phyloP scores from a whole-genome alignment of 2,113 vertebrate species.

The Scomber colias region DNA sequence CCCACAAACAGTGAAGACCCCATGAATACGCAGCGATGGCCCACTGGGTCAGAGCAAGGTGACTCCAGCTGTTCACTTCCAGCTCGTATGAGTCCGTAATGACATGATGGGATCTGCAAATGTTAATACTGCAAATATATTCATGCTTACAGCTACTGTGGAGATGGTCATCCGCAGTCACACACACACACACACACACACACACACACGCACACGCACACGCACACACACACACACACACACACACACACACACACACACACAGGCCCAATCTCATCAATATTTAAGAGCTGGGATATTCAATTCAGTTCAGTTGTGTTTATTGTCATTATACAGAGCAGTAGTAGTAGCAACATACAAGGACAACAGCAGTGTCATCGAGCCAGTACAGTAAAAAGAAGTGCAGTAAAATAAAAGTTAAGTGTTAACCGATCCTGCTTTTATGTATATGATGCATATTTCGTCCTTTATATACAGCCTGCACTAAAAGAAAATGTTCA shows the following conservation, averaged over 20 bases:
- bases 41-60: conserved; percentile 14
- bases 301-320: too few relatives aligned
- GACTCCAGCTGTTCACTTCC: conserved; percentile 9
- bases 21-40: not conserved
- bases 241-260: not conserved
- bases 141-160: conserved; percentile 16
- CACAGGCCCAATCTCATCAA: conserved; percentile 4
- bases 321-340: too few relatives aligned
- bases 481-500: too few relatives aligned
- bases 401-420: too few relatives aligned
- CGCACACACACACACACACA: not conserved
- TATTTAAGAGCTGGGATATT: not conserved
- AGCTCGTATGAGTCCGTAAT: not conserved
- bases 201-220: not conserved
- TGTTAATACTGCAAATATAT: conserved; percentile 16
- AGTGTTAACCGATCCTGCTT: too few relatives aligned
- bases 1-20: not conserved
- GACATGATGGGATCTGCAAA: not conserved
- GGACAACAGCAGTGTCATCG: too few relatives aligned
- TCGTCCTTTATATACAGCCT: too few relatives aligned
- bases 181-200: too few relatives aligned
- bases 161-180: not conserved
- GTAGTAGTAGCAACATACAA: too few relatives aligned
- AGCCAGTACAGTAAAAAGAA: too few relatives aligned
- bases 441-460: too few relatives aligned